Conservation (phyloP, 92 coral and sea anemone genomes). For the Micromussa lordhowensis region DNA sequence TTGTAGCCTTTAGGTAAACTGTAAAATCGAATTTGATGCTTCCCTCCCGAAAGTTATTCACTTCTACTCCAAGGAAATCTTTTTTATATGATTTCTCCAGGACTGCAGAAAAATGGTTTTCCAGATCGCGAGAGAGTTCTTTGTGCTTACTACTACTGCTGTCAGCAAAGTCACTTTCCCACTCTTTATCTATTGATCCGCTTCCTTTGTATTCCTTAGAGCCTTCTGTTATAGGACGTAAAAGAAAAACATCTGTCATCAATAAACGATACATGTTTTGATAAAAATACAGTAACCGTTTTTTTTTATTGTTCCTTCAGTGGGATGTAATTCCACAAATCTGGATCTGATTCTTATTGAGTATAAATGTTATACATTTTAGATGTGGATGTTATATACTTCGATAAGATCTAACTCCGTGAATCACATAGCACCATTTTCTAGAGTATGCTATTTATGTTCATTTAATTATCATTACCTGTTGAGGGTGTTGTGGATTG, state of each 20-base stretch:
- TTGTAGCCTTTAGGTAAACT: constrained; percentile 1
- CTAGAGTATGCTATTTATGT: not conserved
- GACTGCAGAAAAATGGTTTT: not conserved
- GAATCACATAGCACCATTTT: no score
- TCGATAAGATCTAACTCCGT: no score
- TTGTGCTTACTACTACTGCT: not conserved
- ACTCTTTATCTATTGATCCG: not conserved
- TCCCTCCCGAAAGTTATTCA: constrained; percentile 1
- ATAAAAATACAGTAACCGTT: no score
- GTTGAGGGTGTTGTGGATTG: not conserved
- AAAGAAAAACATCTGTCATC: not conserved
- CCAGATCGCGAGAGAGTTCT: not conserved
- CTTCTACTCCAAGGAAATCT: not conserved
- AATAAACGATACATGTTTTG: not conserved
- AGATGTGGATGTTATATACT: not conserved
- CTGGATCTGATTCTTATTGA: no score
- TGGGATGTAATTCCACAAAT: no score
- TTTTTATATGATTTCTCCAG: not conserved
- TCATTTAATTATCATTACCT: not conserved
- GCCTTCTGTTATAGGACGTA: not conserved
- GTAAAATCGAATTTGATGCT: constrained; percentile 33
- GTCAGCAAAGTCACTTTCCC: not conserved
- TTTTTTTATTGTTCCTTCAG: no score
- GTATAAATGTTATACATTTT: not conserved
- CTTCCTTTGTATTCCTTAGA: constrained; percentile 7